Evolutionary conservation across 2,888 invertebrate genomes (phyloP).

Genomic region (Philaethria dido): DNA sequence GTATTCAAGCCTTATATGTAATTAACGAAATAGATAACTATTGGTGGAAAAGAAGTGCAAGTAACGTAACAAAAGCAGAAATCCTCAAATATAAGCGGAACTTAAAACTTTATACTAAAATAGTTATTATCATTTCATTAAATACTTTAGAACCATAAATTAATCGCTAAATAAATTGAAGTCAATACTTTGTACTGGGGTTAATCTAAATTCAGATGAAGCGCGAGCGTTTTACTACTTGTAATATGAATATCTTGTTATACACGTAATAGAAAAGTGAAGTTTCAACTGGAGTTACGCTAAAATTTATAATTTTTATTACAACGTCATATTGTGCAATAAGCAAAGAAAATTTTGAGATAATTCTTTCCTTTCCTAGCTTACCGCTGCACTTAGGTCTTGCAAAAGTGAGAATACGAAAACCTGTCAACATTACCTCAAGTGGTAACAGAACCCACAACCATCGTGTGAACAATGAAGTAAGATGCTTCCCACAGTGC

Average conservation of each 20-base stretch:
- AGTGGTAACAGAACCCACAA: neutral
- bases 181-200: slow-evolving; percentile 8
- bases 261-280: neutral
- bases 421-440: neutral
- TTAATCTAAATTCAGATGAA: slow-evolving; percentile 25
- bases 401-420: no score
- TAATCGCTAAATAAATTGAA: slow-evolving; percentile 9
- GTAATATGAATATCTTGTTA: slow-evolving; percentile 17
- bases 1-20: no score
- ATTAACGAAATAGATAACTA: no score
- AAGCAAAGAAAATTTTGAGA: neutral
- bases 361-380: neutral
- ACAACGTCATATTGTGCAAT: neutral
- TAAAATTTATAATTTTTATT: neutral
- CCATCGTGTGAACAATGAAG: neutral
- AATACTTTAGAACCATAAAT: neutral
- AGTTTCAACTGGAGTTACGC: neutral
- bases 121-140: slow-evolving; percentile 1
- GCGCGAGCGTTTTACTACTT: slow-evolving; percentile 9
- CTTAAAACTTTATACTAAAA: neutral
- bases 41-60: no score
- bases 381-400: neutral
- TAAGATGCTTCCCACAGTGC: neutral
- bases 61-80: no score
- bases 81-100: neutral